A percentile compares a stretch with the other conserved stretches of the same genome.
Conservation (phyloP, 2,888 invertebrate species). For the Lottia gigantea region DNA sequence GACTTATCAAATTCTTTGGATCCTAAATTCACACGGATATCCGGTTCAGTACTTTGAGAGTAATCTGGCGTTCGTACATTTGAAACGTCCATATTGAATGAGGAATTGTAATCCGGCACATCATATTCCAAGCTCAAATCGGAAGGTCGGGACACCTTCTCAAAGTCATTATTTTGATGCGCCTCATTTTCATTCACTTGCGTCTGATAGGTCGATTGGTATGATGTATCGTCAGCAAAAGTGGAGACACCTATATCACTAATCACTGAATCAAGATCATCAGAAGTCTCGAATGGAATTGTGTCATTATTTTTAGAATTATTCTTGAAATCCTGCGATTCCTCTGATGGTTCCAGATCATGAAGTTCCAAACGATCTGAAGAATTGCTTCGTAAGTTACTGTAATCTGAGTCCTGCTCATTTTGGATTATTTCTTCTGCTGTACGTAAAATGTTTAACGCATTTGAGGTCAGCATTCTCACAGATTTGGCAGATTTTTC, state of each 20-base stretch:
- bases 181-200: background rate
- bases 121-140: background rate
- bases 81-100: conserved; percentile 11
- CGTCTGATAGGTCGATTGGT: conserved; percentile 1
- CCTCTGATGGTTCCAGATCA: conserved; percentile 19
- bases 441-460: conserved; percentile 48
- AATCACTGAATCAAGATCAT: conserved; percentile 10
- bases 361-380: conserved; percentile 11
- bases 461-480: conserved; percentile 47
- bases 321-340: background rate
- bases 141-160: background rate
- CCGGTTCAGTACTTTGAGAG: conserved; percentile 14
- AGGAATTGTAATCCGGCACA: conserved; percentile 2
- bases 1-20: conserved; percentile 50
- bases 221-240: background rate
- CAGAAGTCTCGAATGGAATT: background rate
- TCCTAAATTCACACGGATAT: conserved; percentile 43
- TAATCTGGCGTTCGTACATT: conserved; percentile 5
- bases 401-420: conserved; percentile 28
- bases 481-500: conserved; percentile 47
- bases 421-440: conserved; percentile 42
- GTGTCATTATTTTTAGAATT: conserved; percentile 14
- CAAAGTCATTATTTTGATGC: background rate
- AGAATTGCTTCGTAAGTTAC: conserved; percentile 35
- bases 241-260: conserved; percentile 5